These are phyloP conservation scores for Danio jaintianensis DNA, from an alignment of 2,797 vertebrate genomes.

Conservation along the genomic window DNA sequence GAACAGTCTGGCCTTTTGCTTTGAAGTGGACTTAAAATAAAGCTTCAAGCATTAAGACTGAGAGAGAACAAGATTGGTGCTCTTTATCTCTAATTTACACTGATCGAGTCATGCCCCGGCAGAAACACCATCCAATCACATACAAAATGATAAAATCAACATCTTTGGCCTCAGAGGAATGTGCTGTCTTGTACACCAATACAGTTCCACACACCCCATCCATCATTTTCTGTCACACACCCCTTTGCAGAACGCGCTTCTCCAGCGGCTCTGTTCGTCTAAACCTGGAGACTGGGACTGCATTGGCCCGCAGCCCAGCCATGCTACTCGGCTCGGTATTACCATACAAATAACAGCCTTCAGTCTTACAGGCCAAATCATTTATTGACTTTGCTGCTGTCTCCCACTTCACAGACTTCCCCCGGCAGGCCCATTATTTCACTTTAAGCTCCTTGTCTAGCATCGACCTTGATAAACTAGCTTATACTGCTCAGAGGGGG, in stretches of 20 bases:
- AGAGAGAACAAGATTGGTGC: slow-evolving; percentile 9
- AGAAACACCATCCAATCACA: slow-evolving; percentile 32
- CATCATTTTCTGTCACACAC: slow-evolving; percentile 20
- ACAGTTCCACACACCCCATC: slow-evolving; percentile 47
- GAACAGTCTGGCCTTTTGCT: slow-evolving; percentile 38
- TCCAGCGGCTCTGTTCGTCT: slow-evolving; percentile 39
- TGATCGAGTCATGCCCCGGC: neutral
- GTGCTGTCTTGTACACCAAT: neutral
- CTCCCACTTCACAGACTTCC: slow-evolving; percentile 33
- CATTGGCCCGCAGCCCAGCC: slow-evolving; percentile 39
- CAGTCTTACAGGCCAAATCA: slow-evolving; percentile 69
- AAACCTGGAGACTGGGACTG: slow-evolving; percentile 59
- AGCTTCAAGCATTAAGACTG: slow-evolving; percentile 1
- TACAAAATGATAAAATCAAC: slow-evolving; percentile 30
- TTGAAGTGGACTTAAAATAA: slow-evolving; percentile 33
- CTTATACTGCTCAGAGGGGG: slow-evolving; percentile 1
- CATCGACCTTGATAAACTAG: slow-evolving; percentile 33
- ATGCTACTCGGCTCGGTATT: slow-evolving; percentile 65
- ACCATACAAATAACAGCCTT: slow-evolving; percentile 74
- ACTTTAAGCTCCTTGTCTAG: slow-evolving; percentile 40
- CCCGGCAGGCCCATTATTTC: slow-evolving; percentile 20
- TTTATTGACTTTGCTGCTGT: slow-evolving; percentile 66
- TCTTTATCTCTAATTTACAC: slow-evolving; percentile 29
- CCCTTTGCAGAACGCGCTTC: slow-evolving; percentile 43
- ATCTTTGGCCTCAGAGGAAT: slow-evolving; percentile 15